Evolutionary conservation across 2,797 vertebrate species (phyloP), one percentile per base, ranked within the genome.

Genomic region (Typhlichthys subterraneus): DNA sequence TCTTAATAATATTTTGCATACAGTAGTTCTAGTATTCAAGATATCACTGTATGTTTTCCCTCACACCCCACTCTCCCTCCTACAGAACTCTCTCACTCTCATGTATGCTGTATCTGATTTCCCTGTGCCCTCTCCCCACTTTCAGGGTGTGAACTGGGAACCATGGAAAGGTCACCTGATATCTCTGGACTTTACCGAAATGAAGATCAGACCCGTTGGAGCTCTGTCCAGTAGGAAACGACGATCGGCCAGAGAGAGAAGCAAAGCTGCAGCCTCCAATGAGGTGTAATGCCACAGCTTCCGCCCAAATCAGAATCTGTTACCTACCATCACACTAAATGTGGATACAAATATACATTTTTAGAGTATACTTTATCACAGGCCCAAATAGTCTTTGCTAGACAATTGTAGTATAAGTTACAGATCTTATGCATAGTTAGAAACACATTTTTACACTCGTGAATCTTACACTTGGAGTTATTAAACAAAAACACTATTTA

Each of bases 151-250:
- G 71, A 98, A 97, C 74, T 97, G 95, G 95, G 90, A 97, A 65
- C 94, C 96, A 0, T 96, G 96, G 94, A 97, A 96, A 86, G 95
- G 95, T 63, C 94, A 96, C 51, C 90, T 95, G 60, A 91, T 87
- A 54, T 97, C 95, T 64, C 94, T 97, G 5, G 93, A 95, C 79
- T 95, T 92, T 66, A 93, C 91, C 0, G 95, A 97, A 78, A 91
- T 97, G 91, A 97, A 96, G 88, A 95, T 97, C 63, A 78, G 85
- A 59, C 93, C 95, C 0, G 64, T 85, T 53, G 90, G 77, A 48
- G 78, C 80, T 65, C 0, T 77, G 84, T 71, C 76, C 63, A 61
- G 38, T 83, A 90, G 90, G 74, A 94, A 89, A 84, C 94, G 84
- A 69, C 85, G 93, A 63, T 92, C 88, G 66, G 71, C 59, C 63